Evolutionary conservation across 1,140 invertebrate genomes (phyloP), one percentile per base, ranked within the genome.

Genomic region (Lordiphosa mommai): DNA sequence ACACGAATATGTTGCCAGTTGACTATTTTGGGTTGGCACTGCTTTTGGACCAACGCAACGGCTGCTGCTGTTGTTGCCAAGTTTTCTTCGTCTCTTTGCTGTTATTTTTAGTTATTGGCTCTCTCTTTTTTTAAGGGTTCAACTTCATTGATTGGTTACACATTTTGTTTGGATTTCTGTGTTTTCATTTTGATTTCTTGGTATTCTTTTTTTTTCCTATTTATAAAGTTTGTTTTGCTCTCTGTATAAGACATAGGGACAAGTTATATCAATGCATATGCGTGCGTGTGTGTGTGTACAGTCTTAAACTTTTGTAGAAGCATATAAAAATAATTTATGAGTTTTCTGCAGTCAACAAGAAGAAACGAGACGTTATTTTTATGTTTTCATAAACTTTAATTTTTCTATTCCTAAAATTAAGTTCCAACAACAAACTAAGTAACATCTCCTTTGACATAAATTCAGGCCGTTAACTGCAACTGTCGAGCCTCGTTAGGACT

Each of bases 281-380:
- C 44, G 55, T 36, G 50, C 12, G 23, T 37, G 41, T 50, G 30
- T 49, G 59, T 49, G 20, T 17, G 13, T 70, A 59, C 76, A 82
- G 76, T 68, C 65, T 61, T 44, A 61, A 82, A 56, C 29, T 48
- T 51, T 37, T 44, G 47, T 33, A 49, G 61, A 40, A 66, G 61
- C 74, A 70, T 68, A 82, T 76, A 71, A 84, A 77, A 84, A 61
- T 69, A 69, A 82, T 82, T 84, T 84, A 82, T 73, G 77, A 82
- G 72, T 84, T 85, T 65, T 77, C 77, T 72, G 77, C 72, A 82
- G 50, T 61, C 50, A 41, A 50, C 33, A 29, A 50, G 43, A 36
- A 48, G 40, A 13, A 46, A 44, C 16, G 33, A 12, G 47, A 38
- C 16, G 49, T 27, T 38, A 61, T 36, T 51, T 72, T 72, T 52